Percentiles rank a stretch among this genome's conserved stretches.
Evolutionary conservation across 1,140 invertebrate genomes (phyloP).

Genomic region (Ectropis grisescens): DNA sequence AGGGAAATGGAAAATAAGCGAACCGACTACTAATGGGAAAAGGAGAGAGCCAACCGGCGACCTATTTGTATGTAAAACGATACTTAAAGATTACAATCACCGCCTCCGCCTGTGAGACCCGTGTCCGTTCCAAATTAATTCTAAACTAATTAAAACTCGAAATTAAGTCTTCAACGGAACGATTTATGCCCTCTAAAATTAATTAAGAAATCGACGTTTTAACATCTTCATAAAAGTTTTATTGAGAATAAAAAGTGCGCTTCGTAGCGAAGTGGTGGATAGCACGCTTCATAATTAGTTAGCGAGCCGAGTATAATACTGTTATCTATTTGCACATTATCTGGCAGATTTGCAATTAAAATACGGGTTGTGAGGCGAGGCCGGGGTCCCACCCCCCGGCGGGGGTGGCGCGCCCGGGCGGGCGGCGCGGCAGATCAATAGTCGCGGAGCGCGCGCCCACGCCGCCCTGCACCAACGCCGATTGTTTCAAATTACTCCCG

Average conservation of each 20-base stretch:
- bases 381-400: constrained; percentile 17
- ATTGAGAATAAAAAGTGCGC: no score
- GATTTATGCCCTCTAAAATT: no score
- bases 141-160: no score
- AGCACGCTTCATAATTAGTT: constrained; percentile 57
- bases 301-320: constrained; percentile 58
- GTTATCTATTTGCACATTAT: constrained; percentile 68
- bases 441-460: constrained; percentile 52
- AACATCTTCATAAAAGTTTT: no score
- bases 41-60: neutral
- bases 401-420: constrained; percentile 16
- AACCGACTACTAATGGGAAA: neutral
- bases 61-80: neutral
- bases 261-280: no score
- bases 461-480: constrained; percentile 45
- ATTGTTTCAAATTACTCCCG: constrained; percentile 66
- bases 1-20: neutral
- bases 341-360: constrained; percentile 69
- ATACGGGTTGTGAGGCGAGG: constrained; percentile 49
- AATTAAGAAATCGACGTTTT: no score
- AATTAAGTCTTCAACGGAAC: no score
- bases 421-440: constrained; percentile 52
- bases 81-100: neutral
- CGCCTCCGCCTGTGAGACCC: no score
- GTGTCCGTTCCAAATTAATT: no score